These are phyloP conservation scores for Phortica magna DNA, from an alignment of 2,888 invertebrate species.

Conservation along the genomic window DNA sequence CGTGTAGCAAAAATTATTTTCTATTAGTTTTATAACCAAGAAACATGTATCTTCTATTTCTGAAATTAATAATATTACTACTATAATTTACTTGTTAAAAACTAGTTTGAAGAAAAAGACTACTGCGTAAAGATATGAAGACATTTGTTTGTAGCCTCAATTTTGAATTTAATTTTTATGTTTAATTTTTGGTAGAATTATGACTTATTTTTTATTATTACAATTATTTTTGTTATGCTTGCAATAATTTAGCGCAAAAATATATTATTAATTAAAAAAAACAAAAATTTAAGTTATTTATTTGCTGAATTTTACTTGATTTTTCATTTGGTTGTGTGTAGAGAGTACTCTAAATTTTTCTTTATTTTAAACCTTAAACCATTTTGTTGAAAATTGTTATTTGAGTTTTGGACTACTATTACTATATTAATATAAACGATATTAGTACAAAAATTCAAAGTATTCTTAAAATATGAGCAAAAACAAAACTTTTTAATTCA, in stretches of 20 bases:
- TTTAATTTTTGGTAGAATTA: constrained; percentile 63
- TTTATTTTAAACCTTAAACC: too few species aligned
- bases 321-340: constrained; percentile 29
- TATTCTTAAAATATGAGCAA: too few species aligned
- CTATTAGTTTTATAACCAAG: neutral
- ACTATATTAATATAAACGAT: too few species aligned
- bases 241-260: constrained; percentile 56
- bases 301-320: constrained; percentile 24
- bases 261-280: constrained; percentile 40
- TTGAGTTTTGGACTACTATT: too few species aligned
- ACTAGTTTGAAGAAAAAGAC: neutral
- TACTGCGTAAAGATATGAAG: constrained; percentile 58
- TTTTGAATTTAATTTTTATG: constrained; percentile 68
- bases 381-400: too few species aligned
- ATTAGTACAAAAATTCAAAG: too few species aligned
- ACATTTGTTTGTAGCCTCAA: constrained; percentile 66
- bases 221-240: constrained; percentile 66
- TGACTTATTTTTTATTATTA: constrained; percentile 28
- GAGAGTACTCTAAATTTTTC: too few species aligned
- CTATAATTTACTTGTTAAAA: too few species aligned
- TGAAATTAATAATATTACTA: too few species aligned
- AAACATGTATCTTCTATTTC: too few species aligned
- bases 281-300: too few species aligned
- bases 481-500: too few species aligned
- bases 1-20: neutral